These are phyloP conservation scores for Chionodraco myersi DNA, from an alignment of 2,113 vertebrate genomes.

Conservation along the genomic window DNA sequence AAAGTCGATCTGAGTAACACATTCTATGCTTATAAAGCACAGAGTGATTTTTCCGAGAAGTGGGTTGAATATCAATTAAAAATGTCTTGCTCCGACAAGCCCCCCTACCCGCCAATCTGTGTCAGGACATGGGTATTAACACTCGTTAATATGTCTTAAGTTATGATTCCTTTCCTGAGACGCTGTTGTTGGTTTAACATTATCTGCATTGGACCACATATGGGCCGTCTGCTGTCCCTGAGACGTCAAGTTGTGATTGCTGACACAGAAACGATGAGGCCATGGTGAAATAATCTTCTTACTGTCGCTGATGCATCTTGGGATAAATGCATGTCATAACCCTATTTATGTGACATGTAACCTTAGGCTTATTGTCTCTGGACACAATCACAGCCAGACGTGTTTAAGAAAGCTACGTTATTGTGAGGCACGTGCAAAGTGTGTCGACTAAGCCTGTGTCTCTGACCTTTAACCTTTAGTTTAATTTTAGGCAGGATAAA, in stretches of 20 bases:
- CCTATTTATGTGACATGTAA: conserved; percentile 58
- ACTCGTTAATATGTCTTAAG: conserved; percentile 56
- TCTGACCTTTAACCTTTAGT: neutral
- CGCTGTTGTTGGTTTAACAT: conserved; percentile 44
- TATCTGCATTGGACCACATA: conserved; percentile 53
- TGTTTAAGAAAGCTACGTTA: conserved; percentile 15
- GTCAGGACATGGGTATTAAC: conserved; percentile 55
- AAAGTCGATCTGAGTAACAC: conserved; percentile 45
- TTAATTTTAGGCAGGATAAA: neutral
- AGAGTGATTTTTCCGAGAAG: conserved; percentile 20
- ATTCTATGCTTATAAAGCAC: neutral
- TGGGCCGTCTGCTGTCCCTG: conserved; percentile 49
- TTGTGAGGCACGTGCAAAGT: neutral
- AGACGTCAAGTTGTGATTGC: no score
- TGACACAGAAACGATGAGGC: conserved; percentile 48
- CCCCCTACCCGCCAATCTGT: conserved; percentile 26
- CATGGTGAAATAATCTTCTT: conserved; percentile 69
- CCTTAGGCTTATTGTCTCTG: neutral
- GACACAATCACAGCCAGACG: conserved; percentile 12
- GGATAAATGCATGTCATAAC: conserved; percentile 66
- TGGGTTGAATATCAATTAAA: conserved; percentile 60
- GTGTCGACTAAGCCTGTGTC: neutral
- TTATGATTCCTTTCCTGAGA: conserved; percentile 48
- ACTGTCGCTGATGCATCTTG: conserved; percentile 47
- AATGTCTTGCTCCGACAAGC: conserved; percentile 24